Conservation (phyloP, 1,140 invertebrate genomes). For the Phenacoccus solenopsis region DNA sequence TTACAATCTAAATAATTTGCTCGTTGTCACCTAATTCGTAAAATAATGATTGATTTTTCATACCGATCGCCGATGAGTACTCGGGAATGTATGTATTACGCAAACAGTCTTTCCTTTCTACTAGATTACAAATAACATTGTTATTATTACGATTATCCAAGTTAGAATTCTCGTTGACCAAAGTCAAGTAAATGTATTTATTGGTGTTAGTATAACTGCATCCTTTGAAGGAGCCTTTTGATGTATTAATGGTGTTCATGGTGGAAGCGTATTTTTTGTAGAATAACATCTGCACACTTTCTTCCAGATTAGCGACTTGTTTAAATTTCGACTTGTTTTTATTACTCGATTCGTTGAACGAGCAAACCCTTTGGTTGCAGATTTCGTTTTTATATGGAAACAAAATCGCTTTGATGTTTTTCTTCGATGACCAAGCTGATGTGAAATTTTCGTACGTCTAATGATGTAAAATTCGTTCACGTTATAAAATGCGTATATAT, state of each 20-base stretch:
- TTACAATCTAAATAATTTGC: slow-evolving; percentile 5
- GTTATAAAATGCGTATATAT: too few species aligned
- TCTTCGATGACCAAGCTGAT: not conserved
- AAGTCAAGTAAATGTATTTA: slow-evolving; percentile 13
- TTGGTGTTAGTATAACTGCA: slow-evolving; percentile 1
- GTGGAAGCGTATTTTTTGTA: not conserved
- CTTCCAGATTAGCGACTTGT: not conserved
- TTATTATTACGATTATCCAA: not conserved
- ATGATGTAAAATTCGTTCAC: not conserved
- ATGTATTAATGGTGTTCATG: not conserved
- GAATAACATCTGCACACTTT: not conserved
- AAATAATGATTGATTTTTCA: not conserved
- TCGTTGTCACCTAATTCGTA: not conserved
- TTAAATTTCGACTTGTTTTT: not conserved
- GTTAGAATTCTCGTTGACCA: not conserved
- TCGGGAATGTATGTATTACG: not conserved
- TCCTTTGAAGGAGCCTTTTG: not conserved
- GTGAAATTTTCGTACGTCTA: not conserved
- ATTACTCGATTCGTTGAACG: not conserved
- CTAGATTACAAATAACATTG: not conserved
- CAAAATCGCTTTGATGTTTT: not conserved
- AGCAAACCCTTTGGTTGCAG: not conserved
- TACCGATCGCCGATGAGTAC: not conserved
- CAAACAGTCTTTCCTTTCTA: not conserved
- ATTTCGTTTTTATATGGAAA: not conserved